Conservation (phyloP, 2,113 vertebrate genomes). For the Saimiri boliviensis region DNA sequence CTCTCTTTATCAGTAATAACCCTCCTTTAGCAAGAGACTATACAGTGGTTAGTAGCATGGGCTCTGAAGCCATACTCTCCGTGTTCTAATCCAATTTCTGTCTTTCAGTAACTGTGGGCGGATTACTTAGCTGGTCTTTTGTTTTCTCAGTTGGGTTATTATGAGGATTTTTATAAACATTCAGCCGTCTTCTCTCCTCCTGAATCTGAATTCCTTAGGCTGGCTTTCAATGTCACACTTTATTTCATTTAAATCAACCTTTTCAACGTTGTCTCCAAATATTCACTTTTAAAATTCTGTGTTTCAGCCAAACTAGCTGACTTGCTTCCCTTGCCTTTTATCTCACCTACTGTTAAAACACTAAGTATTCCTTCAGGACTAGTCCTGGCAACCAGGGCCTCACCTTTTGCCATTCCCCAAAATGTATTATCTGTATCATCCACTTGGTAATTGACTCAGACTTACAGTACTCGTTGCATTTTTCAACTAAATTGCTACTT, state of each 20-base stretch:
- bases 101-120: background rate
- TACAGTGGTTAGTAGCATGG: background rate
- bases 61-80: background rate
- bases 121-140: background rate
- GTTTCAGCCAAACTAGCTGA: background rate
- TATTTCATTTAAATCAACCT: background rate
- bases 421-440: background rate
- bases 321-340: background rate
- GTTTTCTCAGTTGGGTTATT: background rate
- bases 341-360: background rate
- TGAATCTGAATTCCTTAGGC: background rate
- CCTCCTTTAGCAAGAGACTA: background rate
- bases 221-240: background rate
- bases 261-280: constrained; percentile 16
- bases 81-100: background rate
- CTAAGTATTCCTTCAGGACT: background rate
- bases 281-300: background rate
- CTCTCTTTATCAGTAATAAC: background rate
- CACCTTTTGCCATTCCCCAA: background rate
- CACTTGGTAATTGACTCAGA: background rate
- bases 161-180: background rate
- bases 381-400: background rate
- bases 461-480: background rate
- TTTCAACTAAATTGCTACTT: background rate
- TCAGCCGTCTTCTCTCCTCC: background rate